These are phyloP conservation scores for Tapera naevia DNA, from an alignment of 2,797 vertebrate species.

Conservation along the genomic window DNA sequence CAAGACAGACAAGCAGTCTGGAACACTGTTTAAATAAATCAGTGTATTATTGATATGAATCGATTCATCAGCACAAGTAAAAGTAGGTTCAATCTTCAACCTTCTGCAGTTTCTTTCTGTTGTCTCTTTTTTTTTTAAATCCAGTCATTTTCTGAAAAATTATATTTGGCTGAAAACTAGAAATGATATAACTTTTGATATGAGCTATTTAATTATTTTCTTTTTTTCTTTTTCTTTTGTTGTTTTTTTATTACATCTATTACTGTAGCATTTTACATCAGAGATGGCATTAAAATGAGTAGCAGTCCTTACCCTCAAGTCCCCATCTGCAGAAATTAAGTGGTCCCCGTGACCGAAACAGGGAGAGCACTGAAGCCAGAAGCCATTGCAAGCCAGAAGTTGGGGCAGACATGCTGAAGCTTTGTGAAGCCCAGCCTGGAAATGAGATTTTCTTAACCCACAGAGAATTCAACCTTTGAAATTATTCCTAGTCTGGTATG, in stretches of 20 bases:
- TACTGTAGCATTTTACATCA: background rate
- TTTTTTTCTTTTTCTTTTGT: background rate
- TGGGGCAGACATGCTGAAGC: fast-evolving
- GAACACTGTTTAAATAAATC: background rate
- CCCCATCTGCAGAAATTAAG: background rate
- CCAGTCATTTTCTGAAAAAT: background rate
- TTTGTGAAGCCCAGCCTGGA: background rate
- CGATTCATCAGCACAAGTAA: background rate
- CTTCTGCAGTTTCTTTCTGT: background rate
- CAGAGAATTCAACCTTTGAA: background rate
- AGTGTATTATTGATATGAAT: background rate
- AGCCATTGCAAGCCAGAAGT: background rate
- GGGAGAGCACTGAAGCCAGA: background rate
- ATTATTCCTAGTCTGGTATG: background rate
- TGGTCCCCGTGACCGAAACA: fast-evolving
- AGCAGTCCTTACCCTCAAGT: background rate
- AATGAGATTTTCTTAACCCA: fast-evolving
- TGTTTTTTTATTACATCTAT: too few relatives aligned
- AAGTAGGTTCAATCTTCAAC: background rate
- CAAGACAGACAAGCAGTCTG: background rate
- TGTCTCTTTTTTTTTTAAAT: too few relatives aligned
- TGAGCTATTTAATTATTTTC: fast-evolving
- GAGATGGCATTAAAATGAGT: fast-evolving
- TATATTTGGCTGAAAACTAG: background rate
- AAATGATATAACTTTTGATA: background rate